Evolutionary conservation across 2,888 invertebrate species (phyloP).

Genomic region (Philhelius pedissequus): DNA sequence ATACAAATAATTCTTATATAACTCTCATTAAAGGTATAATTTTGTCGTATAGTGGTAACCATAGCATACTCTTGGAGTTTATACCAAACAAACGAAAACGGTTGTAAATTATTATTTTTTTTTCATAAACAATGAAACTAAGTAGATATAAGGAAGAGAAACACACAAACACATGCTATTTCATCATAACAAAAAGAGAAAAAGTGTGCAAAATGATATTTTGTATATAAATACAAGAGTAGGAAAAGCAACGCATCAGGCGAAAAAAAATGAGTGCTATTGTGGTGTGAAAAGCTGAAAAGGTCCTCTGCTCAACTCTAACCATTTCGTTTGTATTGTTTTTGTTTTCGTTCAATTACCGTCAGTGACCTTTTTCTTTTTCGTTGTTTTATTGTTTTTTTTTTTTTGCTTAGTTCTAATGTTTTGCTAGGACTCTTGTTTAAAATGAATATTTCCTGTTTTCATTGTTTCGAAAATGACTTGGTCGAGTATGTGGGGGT

Average conservation of each 20-base stretch:
- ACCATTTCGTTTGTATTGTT: slow-evolving; percentile 28
- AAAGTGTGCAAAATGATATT: slow-evolving; percentile 19
- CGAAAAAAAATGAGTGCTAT: slow-evolving; percentile 26
- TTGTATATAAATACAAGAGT: neutral
- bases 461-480: slow-evolving; percentile 25
- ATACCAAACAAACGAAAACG: neutral
- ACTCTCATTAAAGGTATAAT: neutral
- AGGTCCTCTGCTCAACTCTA: slow-evolving; percentile 17
- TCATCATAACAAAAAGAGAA: slow-evolving; percentile 17
- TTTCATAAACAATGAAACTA: slow-evolving; percentile 8
- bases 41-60: neutral
- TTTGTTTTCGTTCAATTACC: slow-evolving; percentile 39
- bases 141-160: neutral
- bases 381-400: too few relatives aligned
- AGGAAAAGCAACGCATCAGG: slow-evolving; percentile 18
- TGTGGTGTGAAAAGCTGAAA: slow-evolving; percentile 19
- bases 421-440: neutral
- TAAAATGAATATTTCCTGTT: slow-evolving; percentile 24
- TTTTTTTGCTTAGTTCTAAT: neutral
- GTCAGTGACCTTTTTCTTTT: slow-evolving; percentile 5
- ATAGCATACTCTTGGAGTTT: neutral
- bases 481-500: neutral
- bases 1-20: neutral
- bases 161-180: neutral
- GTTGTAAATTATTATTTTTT: slow-evolving; percentile 48